A percentile compares a stretch with the other conserved stretches of the same genome.
These are phyloP conservation scores for Lasaia peninsularis DNA, from an alignment of 1,140 invertebrate genomes.

Conservation along the genomic window DNA sequence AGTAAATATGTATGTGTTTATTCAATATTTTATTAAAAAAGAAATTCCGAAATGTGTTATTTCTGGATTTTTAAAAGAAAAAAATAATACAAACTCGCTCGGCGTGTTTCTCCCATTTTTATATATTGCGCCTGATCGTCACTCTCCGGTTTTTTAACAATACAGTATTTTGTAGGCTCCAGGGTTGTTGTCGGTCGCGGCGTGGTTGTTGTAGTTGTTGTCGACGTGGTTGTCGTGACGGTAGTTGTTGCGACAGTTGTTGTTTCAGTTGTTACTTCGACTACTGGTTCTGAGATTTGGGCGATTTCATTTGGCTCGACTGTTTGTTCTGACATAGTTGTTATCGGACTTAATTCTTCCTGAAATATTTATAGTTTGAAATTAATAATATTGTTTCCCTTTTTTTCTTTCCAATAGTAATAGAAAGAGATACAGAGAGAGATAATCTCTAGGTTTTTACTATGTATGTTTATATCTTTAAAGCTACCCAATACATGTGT, in stretches of 20 bases:
- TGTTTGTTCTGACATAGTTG: slow-evolving; percentile 64
- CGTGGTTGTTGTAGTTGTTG: slow-evolving; percentile 73
- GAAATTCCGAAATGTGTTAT: no score
- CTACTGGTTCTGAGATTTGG: slow-evolving; percentile 58
- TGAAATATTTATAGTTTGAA: slow-evolving; percentile 26
- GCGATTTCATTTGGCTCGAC: slow-evolving; percentile 53
- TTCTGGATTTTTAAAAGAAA: no score
- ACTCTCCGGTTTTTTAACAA: slow-evolving; percentile 85
- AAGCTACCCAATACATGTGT: no score
- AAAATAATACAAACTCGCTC: slow-evolving; percentile 41
- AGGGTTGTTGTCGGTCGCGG: slow-evolving; percentile 82
- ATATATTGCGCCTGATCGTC: slow-evolving; percentile 69
- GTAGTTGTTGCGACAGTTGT: slow-evolving; percentile 77
- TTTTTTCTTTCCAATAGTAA: no score
- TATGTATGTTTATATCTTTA: no score
- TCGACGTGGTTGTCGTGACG: slow-evolving; percentile 67
- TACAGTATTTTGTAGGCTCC: slow-evolving; percentile 87
- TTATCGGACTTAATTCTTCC: slow-evolving; percentile 60
- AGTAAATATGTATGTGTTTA: no score
- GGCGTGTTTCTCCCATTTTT: slow-evolving; percentile 67
- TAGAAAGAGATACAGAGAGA: no score
- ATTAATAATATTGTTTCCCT: no score
- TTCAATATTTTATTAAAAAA: no score
- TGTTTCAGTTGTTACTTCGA: slow-evolving; percentile 66
- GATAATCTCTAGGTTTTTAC: no score